A percentile compares a stretch with the other conserved stretches of the same genome.
Conservation (phyloP, 2,797 vertebrate species). For the Artibeus jamaicensis region DNA sequence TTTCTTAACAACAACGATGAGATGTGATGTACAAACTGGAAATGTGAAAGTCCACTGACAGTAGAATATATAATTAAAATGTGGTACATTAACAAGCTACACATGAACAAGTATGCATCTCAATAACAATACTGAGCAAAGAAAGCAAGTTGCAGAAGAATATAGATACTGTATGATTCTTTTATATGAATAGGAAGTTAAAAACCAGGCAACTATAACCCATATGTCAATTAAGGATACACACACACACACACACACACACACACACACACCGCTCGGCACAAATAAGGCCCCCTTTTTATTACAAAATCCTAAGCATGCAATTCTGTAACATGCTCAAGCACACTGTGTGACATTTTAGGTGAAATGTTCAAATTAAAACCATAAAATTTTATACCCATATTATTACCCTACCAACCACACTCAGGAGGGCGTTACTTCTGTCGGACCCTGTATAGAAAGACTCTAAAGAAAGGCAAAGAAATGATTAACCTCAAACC, state of each 20-base stretch:
- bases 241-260: not conserved
- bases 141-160: not conserved
- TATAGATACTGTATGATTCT: not conserved
- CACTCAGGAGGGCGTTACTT: too few species aligned
- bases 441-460: not conserved
- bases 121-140: not conserved
- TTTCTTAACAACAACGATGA: not conserved
- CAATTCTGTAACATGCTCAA: too few species aligned
- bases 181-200: not conserved
- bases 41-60: not conserved
- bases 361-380: too few species aligned
- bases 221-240: not conserved
- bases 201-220: not conserved
- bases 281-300: too few species aligned
- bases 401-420: too few species aligned
- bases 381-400: too few species aligned
- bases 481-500: constrained; percentile 9
- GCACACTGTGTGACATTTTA: too few species aligned
- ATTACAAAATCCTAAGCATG: too few species aligned
- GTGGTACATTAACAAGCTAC: not conserved
- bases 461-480: constrained; percentile 2
- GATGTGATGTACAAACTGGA: not conserved
- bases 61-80: not conserved
- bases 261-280: too few species aligned
- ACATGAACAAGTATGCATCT: not conserved